Conservation (phyloP, 1,140 invertebrate species). For the Aphelenchoides fujianensis region DNA sequence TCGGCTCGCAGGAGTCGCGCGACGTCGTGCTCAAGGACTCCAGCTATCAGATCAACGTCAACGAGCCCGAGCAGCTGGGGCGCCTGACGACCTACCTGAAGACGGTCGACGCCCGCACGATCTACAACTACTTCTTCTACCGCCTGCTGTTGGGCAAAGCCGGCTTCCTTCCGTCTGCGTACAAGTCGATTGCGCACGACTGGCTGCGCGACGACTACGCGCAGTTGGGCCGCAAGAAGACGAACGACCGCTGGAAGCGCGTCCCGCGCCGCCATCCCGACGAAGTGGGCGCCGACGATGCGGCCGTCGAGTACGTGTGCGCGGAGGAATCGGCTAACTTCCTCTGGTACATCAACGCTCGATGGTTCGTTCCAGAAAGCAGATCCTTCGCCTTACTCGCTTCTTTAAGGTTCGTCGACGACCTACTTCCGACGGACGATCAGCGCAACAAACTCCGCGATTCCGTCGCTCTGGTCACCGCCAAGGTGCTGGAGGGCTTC, state of each 20-base stretch:
- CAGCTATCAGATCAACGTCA: slow-evolving; percentile 25
- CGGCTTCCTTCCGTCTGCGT: slow-evolving; percentile 34
- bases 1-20: slow-evolving; percentile 19
- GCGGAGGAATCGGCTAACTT: background rate
- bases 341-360: background rate
- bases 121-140: slow-evolving; percentile 52
- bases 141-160: slow-evolving; percentile 34
- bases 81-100: slow-evolving; percentile 7
- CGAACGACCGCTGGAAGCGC: background rate
- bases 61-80: slow-evolving; percentile 25
- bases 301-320: background rate
- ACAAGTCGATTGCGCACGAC: slow-evolving; percentile 8
- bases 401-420: slow-evolving; percentile 16
- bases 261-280: background rate
- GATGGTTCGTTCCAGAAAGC: background rate
- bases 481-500: slow-evolving; percentile 48
- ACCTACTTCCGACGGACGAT: slow-evolving; percentile 22
- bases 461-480: slow-evolving; percentile 10
- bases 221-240: slow-evolving; percentile 1
- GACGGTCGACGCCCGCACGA: slow-evolving; percentile 30
- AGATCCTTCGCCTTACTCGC: no score
- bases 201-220: background rate
- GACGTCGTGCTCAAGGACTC: background rate
- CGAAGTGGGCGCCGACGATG: background rate
- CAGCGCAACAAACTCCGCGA: slow-evolving; percentile 7